Evolutionary conservation across 2,797 vertebrate genomes (phyloP), one percentile per base, ranked within the genome.

Genomic region (Fringilla coelebs): DNA sequence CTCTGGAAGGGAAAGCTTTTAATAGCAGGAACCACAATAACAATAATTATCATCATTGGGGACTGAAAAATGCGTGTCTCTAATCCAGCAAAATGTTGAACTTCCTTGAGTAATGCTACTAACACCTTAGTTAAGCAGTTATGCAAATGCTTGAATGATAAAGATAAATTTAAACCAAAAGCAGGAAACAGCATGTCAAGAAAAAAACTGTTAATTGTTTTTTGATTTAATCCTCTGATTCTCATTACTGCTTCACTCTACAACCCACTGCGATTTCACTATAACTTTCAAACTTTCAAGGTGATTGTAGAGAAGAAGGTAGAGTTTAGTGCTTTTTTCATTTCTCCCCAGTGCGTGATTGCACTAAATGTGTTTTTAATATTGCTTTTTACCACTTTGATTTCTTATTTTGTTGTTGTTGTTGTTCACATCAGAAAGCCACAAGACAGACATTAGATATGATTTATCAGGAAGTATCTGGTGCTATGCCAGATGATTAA

Each of bases 171-270:
- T 85, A 96, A 97, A 84, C 76, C 84, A 91, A 74, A 76, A 52
- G 71, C 93, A 93, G 97, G 88, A 94, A 95, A 90, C 79, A 94
- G 80, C 85, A 82, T 84, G 94, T 80, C 81, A 65, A 66, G 63
- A 55, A 81, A 89, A 83, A 95, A 94, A 89, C 63, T 92, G 65
- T 52, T 94, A 78, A 95, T 93, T 94, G 73, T 78, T 96, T 91
- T 97, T 91, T 79, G 16, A 95, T 93, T 92, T 92, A 96, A 89
- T 97, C 85, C 86, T 89, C 85, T 75, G 90, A 71, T 91, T 75
- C 82, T 93, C 68, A 82, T 96, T 93, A 96, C 52, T 85, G 66
- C 72, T 85, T 85, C 83, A 29, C 49, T 90, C 63, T 88, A 48
- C 73, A 90, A 77, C 89, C 88, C 66, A 89, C 82, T 81, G 68